Evolutionary conservation across 2,113 vertebrate genomes (phyloP).

Genomic region (Leucopsar rothschildi): DNA sequence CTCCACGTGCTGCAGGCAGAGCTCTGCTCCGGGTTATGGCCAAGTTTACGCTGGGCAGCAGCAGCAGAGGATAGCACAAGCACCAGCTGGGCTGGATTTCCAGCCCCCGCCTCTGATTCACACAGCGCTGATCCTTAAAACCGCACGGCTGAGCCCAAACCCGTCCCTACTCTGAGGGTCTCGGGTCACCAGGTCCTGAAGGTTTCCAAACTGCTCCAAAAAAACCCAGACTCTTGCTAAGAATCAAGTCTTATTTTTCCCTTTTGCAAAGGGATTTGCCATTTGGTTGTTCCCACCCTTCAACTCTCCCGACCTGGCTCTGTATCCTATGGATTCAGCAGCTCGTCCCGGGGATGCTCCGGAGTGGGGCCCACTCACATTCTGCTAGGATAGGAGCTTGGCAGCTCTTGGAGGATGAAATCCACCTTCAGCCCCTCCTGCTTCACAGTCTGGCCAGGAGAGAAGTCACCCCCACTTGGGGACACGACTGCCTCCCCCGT

Average conservation of each 20-base stretch:
- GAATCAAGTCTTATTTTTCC: no score
- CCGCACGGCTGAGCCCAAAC: background rate
- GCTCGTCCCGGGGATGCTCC: rapidly evolving
- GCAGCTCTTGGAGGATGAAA: background rate
- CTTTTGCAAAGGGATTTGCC: background rate
- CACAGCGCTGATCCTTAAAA: rapidly evolving
- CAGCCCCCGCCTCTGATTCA: background rate
- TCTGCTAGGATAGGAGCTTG: background rate
- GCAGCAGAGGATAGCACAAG: background rate
- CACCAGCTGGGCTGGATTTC: background rate
- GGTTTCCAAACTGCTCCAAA: background rate
- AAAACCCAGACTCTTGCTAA: background rate
- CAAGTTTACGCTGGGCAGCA: background rate
- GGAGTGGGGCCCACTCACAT: rapidly evolving
- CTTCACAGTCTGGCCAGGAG: background rate
- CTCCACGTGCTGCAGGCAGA: background rate
- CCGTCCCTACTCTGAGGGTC: rapidly evolving
- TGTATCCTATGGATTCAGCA: background rate
- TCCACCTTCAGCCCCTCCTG: background rate
- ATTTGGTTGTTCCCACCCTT: background rate
- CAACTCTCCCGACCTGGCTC: background rate
- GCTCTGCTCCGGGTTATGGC: background rate
- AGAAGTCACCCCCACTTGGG: background rate
- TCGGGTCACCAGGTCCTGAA: no score
- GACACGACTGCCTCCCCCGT: background rate